phyloP scores from a whole-genome alignment of 2,113 vertebrate species.

The Hypanus sabinus region DNA sequence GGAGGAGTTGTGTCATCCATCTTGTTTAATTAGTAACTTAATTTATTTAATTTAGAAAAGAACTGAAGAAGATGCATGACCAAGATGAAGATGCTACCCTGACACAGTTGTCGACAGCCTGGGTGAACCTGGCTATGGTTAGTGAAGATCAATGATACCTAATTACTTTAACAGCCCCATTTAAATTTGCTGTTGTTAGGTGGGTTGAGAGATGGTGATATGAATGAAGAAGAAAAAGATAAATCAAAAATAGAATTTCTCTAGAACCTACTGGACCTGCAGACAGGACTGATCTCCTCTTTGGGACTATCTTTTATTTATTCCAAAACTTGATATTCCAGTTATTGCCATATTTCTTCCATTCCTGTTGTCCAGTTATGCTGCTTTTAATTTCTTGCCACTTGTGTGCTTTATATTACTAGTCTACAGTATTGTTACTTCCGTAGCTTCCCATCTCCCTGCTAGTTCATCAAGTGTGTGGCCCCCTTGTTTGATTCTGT shows the following conservation, averaged over 20 bases:
- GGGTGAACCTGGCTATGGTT: constrained; percentile 83
- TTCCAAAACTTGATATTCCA: background rate
- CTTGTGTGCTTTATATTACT: background rate
- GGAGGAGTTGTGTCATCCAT: background rate
- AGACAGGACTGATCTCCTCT: background rate
- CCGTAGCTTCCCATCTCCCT: background rate
- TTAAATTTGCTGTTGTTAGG: too few species aligned
- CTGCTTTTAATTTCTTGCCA: background rate
- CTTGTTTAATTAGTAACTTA: background rate
- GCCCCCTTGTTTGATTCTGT: background rate
- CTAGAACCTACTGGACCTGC: background rate
- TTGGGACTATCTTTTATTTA: background rate
- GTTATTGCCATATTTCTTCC: background rate
- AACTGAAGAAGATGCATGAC: constrained; percentile 95
- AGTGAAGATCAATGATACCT: constrained; percentile 44
- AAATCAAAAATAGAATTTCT: background rate
- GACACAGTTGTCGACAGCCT: constrained; percentile 87
- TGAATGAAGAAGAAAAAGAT: too few species aligned
- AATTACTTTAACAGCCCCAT: background rate
- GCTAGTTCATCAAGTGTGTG: background rate
- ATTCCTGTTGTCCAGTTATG: background rate
- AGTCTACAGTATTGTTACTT: background rate
- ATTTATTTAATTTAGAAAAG: constrained; percentile 64
- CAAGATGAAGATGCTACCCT: constrained; percentile 88
- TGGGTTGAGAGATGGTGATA: too few species aligned